Base-by-base conservation (phyloP, 2,797 vertebrate species). In the Limnodromus scolopaceus region DNA sequence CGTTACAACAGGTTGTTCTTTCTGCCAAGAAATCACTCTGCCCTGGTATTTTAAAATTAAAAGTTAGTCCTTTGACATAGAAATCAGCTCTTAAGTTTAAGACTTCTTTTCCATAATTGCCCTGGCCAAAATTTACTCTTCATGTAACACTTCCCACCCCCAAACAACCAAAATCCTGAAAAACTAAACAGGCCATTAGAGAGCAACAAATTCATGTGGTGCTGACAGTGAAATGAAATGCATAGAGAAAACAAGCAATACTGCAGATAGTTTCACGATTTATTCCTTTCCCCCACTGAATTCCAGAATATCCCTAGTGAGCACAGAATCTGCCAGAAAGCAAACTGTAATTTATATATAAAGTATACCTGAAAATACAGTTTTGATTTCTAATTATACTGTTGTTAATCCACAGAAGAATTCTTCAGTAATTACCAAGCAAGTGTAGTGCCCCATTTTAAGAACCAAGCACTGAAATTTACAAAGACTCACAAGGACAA, bases 181-280 rank as follows among this genome's bases (percentile, higher is more conserved):
- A 92, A 93, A 43, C n/a, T 39, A 64, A 82, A 38, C 28, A 64
- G n/a, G 34, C 10, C 45, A 2, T 55, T 3, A 8, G n/a, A 77
- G 20, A 91, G n/a, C 55, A 91, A 64, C 36, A 89, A 74, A 81
- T 65, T 77, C 48, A 43, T 10, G 6, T 14, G 7, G 30, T 65
- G 58, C n/a, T 9, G 9, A 75, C 38, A 43, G 39, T 32, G 89
- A 89, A 89, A 89, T 57, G 32, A 95, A 91, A 94, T 45, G 34
- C n/a, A 65, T 6, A 57, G 48, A 71, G 34, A 88, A 95, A 83
- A 12, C 9, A 92, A 77, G 22, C 6, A 46, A 60, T 55, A 48
- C 13, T 48, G 63, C 11, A 84, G 16, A 51, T 34, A 63, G 20
- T 61, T 78, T 43, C 30, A 39, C 3, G 2, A 43, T 80, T 78